phyloP scores from a whole-genome alignment of 2,888 invertebrate genomes.

The Eupithecia subumbrata region DNA sequence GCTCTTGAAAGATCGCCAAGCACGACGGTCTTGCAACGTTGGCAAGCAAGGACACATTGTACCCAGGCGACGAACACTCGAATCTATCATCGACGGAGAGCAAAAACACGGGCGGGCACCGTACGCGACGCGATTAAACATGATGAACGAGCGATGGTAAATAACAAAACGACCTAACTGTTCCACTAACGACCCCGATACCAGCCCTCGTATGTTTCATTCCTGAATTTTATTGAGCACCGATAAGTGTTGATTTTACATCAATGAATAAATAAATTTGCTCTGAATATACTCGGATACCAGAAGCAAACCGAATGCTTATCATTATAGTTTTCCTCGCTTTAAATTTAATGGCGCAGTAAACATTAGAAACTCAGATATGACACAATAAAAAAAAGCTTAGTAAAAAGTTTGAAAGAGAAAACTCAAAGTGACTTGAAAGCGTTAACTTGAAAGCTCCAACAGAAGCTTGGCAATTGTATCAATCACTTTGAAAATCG shows the following conservation, averaged over 20 bases:
- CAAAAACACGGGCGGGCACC: constrained; percentile 59
- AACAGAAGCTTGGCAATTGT: constrained; percentile 47
- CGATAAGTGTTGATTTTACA: constrained; percentile 58
- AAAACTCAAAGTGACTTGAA: constrained; percentile 37
- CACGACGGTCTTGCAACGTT: not conserved
- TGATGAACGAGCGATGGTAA: constrained; percentile 74
- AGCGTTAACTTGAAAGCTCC: constrained; percentile 37
- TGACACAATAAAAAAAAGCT: constrained; percentile 9
- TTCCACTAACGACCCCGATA: constrained; percentile 71
- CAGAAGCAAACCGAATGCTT: not conserved
- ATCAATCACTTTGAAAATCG: constrained; percentile 61
- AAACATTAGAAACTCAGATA: not conserved
- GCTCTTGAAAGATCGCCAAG: constrained; percentile 1
- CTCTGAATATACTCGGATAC: constrained; percentile 2
- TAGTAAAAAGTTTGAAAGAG: constrained; percentile 24
- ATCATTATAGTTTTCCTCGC: not conserved
- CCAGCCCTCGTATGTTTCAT: constrained; percentile 63
- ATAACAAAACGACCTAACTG: constrained; percentile 67
- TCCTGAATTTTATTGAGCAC: constrained; percentile 62
- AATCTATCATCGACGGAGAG: constrained; percentile 44
- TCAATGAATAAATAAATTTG: constrained; percentile 41
- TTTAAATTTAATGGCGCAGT: not conserved
- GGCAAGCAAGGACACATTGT: constrained; percentile 22
- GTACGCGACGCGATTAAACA: constrained; percentile 69
- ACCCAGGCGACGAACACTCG: constrained; percentile 31